These are phyloP conservation scores for Enteromius radiatus DNA, from an alignment of 2,797 vertebrate genomes.

Conservation along the genomic window DNA sequence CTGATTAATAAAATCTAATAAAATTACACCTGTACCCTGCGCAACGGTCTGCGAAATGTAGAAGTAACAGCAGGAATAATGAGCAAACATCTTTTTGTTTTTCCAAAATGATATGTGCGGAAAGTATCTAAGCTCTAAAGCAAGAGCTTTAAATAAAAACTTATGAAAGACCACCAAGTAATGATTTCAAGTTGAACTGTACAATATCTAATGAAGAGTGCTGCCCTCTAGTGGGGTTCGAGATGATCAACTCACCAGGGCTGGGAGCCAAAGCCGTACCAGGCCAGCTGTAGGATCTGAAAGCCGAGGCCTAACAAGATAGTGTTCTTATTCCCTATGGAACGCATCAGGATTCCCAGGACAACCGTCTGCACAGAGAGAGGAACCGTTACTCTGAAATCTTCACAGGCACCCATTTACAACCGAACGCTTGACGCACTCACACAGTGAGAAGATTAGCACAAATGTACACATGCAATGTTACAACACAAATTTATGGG, in stretches of 20 bases:
- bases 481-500: not conserved
- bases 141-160: not conserved
- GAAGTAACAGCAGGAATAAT: not conserved
- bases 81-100: not conserved
- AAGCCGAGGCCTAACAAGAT: slow-evolving; percentile 91
- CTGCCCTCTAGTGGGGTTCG: slow-evolving; percentile 33
- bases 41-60: not conserved
- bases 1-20: not conserved
- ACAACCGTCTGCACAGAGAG: slow-evolving; percentile 83
- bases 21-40: not conserved
- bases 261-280: slow-evolving; percentile 93
- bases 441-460: not conserved
- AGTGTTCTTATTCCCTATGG: slow-evolving; percentile 93
- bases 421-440: not conserved
- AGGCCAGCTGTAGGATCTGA: slow-evolving; percentile 93
- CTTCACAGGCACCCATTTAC: not conserved
- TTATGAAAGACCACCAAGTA: not conserved
- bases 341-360: slow-evolving; percentile 90
- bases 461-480: not conserved
- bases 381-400: slow-evolving; percentile 10
- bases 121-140: not conserved
- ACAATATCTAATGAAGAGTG: not conserved
- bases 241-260: slow-evolving; percentile 83
- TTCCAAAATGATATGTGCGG: not conserved
- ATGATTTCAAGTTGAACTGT: not conserved